phyloP scores from a whole-genome alignment of 1,140 invertebrate genomes.

The Heliothis virescens region DNA sequence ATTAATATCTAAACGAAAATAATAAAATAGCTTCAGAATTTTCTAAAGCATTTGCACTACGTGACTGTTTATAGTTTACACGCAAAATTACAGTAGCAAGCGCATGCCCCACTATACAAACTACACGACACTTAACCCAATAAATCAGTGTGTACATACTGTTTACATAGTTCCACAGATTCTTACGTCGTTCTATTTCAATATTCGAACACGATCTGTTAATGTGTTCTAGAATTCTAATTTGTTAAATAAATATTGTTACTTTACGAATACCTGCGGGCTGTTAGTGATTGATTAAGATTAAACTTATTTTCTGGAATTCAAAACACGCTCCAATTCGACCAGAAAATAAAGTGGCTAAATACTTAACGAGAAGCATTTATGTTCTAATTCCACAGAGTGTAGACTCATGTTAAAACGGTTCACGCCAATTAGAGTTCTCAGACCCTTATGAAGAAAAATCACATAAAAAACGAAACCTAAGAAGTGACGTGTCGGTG shows the following conservation, averaged over 20 bases:
- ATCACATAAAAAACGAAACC: conserved; percentile 3
- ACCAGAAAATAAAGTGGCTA: background rate
- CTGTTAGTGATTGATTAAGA: background rate
- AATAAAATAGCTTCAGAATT: too few species aligned
- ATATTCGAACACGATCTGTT: conserved; percentile 22
- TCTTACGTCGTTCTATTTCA: background rate
- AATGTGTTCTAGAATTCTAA: conserved; percentile 34
- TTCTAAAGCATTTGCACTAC: too few species aligned
- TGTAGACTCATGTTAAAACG: conserved; percentile 16
- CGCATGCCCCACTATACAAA: background rate
- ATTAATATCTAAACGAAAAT: too few species aligned
- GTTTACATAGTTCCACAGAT: background rate
- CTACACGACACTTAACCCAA: background rate
- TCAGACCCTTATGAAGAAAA: conserved; percentile 31
- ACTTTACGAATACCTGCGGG: background rate
- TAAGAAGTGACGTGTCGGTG: conserved; percentile 11
- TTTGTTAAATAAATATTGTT: background rate
- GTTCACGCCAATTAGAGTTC: conserved; percentile 9
- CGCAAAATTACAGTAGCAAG: too few species aligned
- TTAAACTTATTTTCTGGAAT: conserved; percentile 14
- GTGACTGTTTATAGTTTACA: too few species aligned
- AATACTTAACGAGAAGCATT: background rate
- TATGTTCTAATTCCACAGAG: background rate
- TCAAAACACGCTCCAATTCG: background rate
- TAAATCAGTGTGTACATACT: background rate